Evolutionary conservation across 2,113 vertebrate genomes (phyloP).

Genomic region (Prunella fulvescens): DNA sequence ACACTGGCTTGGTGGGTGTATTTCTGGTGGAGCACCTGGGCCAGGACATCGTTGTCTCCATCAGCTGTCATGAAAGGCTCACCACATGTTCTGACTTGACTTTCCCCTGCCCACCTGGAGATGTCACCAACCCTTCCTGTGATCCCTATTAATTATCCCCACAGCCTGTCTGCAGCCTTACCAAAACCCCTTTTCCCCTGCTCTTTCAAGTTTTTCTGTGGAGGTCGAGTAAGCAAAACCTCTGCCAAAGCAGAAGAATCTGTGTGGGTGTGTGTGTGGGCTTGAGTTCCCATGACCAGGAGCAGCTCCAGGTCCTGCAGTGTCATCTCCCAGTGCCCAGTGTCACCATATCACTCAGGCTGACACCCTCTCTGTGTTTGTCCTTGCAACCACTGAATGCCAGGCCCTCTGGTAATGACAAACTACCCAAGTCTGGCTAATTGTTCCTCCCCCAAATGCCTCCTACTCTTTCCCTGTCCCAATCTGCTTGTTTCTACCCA

Average conservation of each 20-base stretch:
- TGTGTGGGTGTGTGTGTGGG: not conserved
- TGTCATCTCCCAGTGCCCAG: not conserved
- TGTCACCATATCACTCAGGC: not conserved
- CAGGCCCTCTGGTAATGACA: not conserved
- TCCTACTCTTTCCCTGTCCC: not conserved
- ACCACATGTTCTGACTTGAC: not conserved
- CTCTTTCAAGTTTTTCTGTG: slow-evolving; percentile 13
- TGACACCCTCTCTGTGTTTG: not conserved
- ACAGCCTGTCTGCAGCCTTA: slow-evolving; percentile 1
- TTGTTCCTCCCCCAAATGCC: not conserved
- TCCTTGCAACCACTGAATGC: not conserved
- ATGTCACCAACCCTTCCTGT: not conserved
- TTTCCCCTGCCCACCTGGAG: slow-evolving; percentile 7
- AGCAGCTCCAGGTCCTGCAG: not conserved
- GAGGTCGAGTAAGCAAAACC: not conserved
- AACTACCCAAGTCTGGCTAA: not conserved
- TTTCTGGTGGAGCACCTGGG: not conserved
- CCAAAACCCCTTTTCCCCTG: slow-evolving; percentile 5
- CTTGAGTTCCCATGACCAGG: not conserved
- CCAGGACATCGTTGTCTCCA: not conserved
- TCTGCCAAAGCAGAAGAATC: not conserved
- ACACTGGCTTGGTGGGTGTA: not conserved
- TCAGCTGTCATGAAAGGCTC: not conserved
- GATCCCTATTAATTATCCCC: slow-evolving; percentile 20
- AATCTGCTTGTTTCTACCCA: not conserved